These are phyloP conservation scores for Charina bottae DNA, from an alignment of 2,113 vertebrate species.

Conservation along the genomic window DNA sequence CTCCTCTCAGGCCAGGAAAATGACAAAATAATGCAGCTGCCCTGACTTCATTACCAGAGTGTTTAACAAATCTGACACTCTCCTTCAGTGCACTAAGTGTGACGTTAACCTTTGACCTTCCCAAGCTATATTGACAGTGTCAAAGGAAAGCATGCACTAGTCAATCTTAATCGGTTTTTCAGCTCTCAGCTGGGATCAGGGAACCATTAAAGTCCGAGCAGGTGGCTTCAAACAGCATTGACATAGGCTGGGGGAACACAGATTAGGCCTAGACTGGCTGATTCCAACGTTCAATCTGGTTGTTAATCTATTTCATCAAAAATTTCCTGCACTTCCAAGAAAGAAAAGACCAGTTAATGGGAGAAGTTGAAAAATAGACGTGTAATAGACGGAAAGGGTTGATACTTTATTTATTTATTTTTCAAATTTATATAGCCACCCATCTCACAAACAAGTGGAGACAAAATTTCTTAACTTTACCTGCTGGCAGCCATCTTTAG, in stretches of 20 bases:
- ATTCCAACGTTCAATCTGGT: neutral
- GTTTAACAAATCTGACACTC: constrained; percentile 50
- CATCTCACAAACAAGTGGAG: neutral
- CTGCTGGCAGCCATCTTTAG: neutral
- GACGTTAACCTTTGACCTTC: constrained; percentile 53
- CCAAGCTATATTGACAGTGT: constrained; percentile 31
- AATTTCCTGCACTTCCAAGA: neutral
- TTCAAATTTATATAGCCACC: no score
- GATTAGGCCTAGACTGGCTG: neutral
- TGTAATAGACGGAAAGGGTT: constrained; percentile 9
- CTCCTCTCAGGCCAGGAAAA: constrained; percentile 33
- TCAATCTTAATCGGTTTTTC: constrained; percentile 64
- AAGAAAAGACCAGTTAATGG: neutral
- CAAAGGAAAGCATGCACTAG: constrained; percentile 43
- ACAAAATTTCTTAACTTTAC: neutral
- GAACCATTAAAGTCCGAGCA: constrained; percentile 4
- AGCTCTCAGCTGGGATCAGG: constrained; percentile 20
- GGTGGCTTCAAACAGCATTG: neutral
- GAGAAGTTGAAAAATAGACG: neutral
- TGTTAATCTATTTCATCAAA: neutral
- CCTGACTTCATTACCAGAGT: constrained; percentile 58
- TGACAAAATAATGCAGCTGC: constrained; percentile 50
- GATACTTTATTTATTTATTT: neutral
- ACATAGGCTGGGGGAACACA: neutral
- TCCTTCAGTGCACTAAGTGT: constrained; percentile 42